Evolutionary conservation across 2,888 invertebrate genomes (phyloP).

Genomic region (Pristionchus mayeri): DNA sequence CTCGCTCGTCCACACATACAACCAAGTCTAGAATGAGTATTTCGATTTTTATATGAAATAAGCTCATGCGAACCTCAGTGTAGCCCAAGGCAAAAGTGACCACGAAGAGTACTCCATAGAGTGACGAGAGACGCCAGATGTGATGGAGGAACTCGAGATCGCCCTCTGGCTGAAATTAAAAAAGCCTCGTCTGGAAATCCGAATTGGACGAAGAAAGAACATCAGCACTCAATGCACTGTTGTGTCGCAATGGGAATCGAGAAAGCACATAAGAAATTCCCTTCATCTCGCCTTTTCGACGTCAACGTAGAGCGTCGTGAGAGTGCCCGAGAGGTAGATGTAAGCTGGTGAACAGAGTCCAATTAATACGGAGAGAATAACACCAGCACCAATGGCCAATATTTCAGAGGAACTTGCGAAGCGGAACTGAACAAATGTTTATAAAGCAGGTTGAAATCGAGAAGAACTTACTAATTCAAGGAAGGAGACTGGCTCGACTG

Average conservation of each 20-base stretch:
- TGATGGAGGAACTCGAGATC: constrained; percentile 34
- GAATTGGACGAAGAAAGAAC: too few species aligned
- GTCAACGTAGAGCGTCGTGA: constrained; percentile 23
- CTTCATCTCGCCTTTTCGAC: background rate
- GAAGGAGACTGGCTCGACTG: constrained; percentile 21
- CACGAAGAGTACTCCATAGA: constrained; percentile 18
- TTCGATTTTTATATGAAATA: background rate
- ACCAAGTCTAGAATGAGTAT: background rate
- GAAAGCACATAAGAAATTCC: too few species aligned
- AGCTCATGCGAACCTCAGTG: constrained; percentile 10
- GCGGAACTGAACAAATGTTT: constrained; percentile 10
- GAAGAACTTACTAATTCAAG: background rate
- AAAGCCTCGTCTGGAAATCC: too few species aligned
- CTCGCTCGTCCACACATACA: constrained; percentile 38
- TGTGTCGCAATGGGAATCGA: too few species aligned
- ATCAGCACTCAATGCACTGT: background rate
- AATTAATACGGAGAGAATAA: background rate
- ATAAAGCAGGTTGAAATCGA: background rate
- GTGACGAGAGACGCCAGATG: background rate
- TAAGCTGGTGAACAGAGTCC: background rate
- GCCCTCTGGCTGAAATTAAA: constrained; percentile 7
- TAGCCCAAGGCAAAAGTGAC: background rate
- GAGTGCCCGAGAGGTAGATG: background rate
- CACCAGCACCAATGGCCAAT: background rate
- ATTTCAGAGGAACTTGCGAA: background rate